Conservation (phyloP, 2,113 vertebrate species). For the Myotis brandtii region DNA sequence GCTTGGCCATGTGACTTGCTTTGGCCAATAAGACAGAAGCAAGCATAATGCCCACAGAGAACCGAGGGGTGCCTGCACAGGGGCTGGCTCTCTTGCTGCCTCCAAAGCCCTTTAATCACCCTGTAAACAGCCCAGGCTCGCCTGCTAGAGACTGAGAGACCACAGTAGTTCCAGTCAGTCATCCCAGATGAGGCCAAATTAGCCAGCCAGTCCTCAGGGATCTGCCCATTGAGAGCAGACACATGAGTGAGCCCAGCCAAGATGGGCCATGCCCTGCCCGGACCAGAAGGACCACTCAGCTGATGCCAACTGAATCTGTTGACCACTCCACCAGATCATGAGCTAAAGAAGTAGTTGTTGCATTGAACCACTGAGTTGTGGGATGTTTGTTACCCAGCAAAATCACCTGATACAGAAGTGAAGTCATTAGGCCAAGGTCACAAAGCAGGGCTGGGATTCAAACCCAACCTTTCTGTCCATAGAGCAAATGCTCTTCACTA, state of each 20-base stretch:
- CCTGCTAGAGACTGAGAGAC: not conserved
- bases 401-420: not conserved
- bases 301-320: not conserved
- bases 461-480: not conserved
- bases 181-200: not conserved
- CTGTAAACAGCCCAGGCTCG: not conserved
- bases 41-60: not conserved
- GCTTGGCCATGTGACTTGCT: not conserved
- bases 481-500: not conserved
- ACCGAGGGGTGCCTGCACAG: not conserved
- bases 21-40: not conserved
- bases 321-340: not conserved
- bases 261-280: not conserved
- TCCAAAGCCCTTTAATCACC: not conserved
- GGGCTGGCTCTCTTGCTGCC: not conserved
- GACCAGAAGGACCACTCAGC: not conserved
- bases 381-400: not conserved
- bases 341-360: not conserved
- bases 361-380: not conserved
- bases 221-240: not conserved
- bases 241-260: rapidly evolving
- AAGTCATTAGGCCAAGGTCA: not conserved
- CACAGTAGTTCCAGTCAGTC: not conserved
- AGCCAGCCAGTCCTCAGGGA: not conserved
- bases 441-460: not conserved